phyloP scores from a whole-genome alignment of 2,113 vertebrate genomes.

The Psittacara wagleri region DNA sequence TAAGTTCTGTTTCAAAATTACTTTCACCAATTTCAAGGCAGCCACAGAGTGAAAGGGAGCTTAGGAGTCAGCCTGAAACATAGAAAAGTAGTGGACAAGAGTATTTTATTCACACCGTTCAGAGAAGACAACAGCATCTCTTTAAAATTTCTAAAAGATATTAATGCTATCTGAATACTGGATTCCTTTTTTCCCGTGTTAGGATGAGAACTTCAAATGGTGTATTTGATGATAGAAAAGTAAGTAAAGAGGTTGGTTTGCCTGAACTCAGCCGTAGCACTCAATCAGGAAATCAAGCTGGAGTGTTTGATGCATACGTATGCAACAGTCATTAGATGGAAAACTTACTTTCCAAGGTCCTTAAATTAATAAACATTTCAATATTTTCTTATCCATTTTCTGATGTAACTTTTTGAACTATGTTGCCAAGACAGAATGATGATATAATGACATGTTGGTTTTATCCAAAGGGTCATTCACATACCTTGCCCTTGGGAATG shows the following conservation, averaged over 20 bases:
- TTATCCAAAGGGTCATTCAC: background rate
- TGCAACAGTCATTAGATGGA: background rate
- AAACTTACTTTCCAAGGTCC: background rate
- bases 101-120: background rate
- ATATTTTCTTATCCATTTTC: background rate
- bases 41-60: background rate
- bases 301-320: fast-evolving
- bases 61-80: background rate
- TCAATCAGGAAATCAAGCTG: background rate
- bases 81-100: background rate
- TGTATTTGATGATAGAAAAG: background rate
- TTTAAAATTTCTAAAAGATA: background rate
- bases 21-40: background rate
- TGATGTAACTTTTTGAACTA: background rate
- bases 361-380: background rate
- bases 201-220: background rate
- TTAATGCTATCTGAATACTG: background rate
- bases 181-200: background rate
- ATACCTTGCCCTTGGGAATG: background rate
- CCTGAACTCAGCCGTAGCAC: background rate
- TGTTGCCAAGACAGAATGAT: background rate
- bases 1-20: background rate
- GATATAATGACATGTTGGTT: background rate
- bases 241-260: background rate
- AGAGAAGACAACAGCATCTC: fast-evolving